Evolutionary conservation across 2,888 invertebrate genomes (phyloP), one percentile per base, ranked within the genome.

Genomic region (Syrphus vitripennis): DNA sequence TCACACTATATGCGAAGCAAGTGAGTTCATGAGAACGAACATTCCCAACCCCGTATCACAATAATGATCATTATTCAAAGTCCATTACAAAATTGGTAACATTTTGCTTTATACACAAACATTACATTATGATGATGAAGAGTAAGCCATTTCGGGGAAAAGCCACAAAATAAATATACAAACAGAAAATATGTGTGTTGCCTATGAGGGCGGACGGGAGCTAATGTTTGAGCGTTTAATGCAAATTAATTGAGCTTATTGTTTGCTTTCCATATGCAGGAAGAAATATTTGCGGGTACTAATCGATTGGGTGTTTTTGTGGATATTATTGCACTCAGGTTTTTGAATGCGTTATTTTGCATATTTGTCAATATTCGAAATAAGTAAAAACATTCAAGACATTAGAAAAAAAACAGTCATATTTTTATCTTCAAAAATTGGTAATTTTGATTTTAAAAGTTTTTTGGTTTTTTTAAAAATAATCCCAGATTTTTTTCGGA

Each of bases 1-100:
- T 80, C 67, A 75, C 80, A 80, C 67, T 37, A 34, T 34, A 53
- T 31, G 72, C 67, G 57, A 31, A 79, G 69, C 34, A 24, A 42
- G 31, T 19, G 12, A 16, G 4, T 0, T 19, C 21, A 65, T 29
- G 16, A 37, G 50, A 29, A 24, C 21, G 31, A 57, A 24, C 42
- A n/a, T n/a, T n/a, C n/a, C n/a, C n/a, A n/a, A n/a, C n/a, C n/a
- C n/a, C n/a, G n/a, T n/a, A n/a, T n/a, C 53, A 53, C 53, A 29
- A 65, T 50, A 34, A 29, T 37, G 26, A 77, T n/a, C n/a, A n/a
- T 70, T 70, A 70, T 63, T 78, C 53, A 78, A 70, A 42, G 53
- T 53, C 59, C 40, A 59, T 50, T 50, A 19, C 26, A 16, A 4
- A 50, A 0, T 0, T 37, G 29, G 59, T 48, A 42, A 26, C 24